A percentile compares a stretch with the other conserved stretches of the same genome.
Conservation (phyloP, 2,113 vertebrate species). For the Brachyistius frenatus region DNA sequence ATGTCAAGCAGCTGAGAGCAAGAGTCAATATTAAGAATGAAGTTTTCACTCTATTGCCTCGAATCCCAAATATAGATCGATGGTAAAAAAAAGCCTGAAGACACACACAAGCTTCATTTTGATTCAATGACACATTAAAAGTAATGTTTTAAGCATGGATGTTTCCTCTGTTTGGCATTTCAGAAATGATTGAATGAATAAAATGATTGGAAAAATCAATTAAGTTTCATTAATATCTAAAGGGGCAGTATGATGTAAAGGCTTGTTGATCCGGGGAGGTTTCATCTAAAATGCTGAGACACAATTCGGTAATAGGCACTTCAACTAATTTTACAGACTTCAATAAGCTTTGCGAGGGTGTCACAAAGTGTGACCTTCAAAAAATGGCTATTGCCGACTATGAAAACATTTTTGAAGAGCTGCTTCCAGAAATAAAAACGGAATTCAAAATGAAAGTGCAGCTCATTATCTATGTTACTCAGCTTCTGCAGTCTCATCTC, state of each 20-base stretch:
- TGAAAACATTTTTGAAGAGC: neutral
- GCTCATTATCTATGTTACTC: constrained; percentile 11
- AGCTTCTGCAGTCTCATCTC: constrained; percentile 1
- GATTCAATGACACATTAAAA: neutral
- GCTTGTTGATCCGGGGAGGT: constrained; percentile 4
- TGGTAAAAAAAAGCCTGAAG: neutral
- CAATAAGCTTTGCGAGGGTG: constrained; percentile 18
- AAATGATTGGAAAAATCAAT: neutral
- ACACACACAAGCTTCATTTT: neutral
- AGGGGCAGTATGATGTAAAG: neutral
- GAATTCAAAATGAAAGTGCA: neutral
- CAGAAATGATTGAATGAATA: neutral
- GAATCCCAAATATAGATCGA: neutral
- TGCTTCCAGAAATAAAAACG: neutral
- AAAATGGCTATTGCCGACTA: no score
- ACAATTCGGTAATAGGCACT: constrained; percentile 12
- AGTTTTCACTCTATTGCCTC: neutral
- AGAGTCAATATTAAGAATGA: constrained; percentile 1
- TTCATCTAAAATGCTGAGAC: constrained; percentile 10
- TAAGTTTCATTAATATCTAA: constrained; percentile 14
- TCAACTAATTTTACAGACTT: constrained; percentile 31
- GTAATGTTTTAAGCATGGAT: neutral
- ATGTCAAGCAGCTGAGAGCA: neutral
- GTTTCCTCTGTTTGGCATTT: constrained; percentile 18
- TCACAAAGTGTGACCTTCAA: constrained; percentile 30